A percentile compares a stretch with the other conserved stretches of the same genome.
Evolutionary conservation across 2,888 invertebrate genomes (phyloP).

Genomic region (Pollenia labialis): DNA sequence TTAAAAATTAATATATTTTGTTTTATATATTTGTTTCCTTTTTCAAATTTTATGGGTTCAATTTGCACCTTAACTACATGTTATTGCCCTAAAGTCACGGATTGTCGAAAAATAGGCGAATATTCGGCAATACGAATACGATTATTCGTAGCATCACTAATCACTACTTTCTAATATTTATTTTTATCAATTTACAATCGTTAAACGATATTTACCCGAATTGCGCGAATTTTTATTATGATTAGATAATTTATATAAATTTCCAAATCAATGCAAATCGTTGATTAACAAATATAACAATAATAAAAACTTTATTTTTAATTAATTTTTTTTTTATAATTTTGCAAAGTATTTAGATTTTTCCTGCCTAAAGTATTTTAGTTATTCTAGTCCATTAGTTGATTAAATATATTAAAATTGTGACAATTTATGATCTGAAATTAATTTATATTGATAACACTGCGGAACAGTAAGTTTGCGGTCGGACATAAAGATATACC

Average conservation of each 20-base stretch:
- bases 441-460: neutral
- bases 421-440: neutral
- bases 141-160: too few species aligned
- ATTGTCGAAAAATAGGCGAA: too few species aligned
- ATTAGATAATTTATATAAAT: constrained; percentile 27
- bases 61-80: too few species aligned
- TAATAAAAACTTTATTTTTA: neutral
- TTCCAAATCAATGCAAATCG: neutral
- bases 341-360: neutral
- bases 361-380: neutral
- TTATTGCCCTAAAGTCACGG: too few species aligned
- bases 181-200: neutral
- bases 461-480: too few species aligned
- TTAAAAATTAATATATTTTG: too few species aligned
- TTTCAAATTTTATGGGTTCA: too few species aligned
- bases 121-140: too few species aligned
- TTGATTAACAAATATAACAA: neutral
- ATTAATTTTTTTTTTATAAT: neutral
- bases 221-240: neutral
- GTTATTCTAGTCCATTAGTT: neutral
- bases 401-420: neutral
- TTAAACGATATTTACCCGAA: neutral
- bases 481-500: too few species aligned
- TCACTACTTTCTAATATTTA: too few species aligned
- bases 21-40: too few species aligned